Evolutionary conservation across 1,140 invertebrate genomes (phyloP).

Genomic region (Xylocopa sonorina): DNA sequence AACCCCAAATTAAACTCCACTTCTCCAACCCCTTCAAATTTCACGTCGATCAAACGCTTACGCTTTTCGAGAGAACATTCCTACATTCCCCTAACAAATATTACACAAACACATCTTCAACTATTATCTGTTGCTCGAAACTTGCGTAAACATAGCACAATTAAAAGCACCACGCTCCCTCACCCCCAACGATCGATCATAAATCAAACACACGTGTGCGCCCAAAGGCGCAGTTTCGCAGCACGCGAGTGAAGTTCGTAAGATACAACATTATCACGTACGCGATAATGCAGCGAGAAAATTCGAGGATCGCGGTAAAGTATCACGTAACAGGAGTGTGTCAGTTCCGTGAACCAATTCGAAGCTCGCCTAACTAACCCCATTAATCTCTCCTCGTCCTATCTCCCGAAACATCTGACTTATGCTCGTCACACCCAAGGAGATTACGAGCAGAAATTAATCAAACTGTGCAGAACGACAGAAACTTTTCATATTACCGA

Average conservation of each 20-base stretch:
- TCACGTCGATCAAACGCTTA: too few species aligned
- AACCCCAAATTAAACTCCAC: too few species aligned
- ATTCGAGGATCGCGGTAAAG: neutral
- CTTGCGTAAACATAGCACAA: slow-evolving; percentile 12
- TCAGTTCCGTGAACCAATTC: neutral
- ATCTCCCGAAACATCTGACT: too few species aligned
- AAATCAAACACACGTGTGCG: slow-evolving; percentile 37
- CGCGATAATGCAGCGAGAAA: neutral
- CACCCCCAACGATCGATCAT: slow-evolving; percentile 13
- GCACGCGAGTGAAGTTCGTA: slow-evolving; percentile 18
- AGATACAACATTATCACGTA: neutral
- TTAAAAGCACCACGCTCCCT: neutral
- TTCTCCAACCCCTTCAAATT: too few species aligned
- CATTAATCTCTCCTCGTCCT: neutral
- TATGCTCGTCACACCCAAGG: neutral
- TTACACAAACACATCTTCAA: neutral
- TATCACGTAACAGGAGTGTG: neutral
- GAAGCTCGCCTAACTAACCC: neutral
- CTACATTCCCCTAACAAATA: neutral
- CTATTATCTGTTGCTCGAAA: neutral
- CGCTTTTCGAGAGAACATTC: too few species aligned
- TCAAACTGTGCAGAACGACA: too few species aligned
- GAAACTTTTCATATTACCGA: neutral
- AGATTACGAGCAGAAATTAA: neutral
- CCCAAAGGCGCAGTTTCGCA: neutral